Evolutionary conservation across 64 coral and sea anemone genomes (phyloP).

Genomic region (Anthopleura sola): DNA sequence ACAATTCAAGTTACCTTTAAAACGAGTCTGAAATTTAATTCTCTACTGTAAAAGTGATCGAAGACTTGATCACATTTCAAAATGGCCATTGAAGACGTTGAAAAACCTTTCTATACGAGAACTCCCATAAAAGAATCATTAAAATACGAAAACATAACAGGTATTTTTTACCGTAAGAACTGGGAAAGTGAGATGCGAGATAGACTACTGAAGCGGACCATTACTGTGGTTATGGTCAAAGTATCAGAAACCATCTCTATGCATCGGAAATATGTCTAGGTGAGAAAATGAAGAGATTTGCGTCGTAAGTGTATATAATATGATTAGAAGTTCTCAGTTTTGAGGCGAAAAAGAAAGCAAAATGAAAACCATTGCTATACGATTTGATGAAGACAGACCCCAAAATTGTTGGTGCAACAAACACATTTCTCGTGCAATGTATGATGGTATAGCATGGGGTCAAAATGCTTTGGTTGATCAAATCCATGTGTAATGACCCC

Average conservation of each 20-base stretch:
- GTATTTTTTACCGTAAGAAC: neutral
- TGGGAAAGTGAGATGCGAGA: neutral
- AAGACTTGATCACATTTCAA: neutral
- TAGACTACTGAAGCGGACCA: neutral
- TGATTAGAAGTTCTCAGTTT: too few relatives aligned
- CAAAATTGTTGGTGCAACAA: neutral
- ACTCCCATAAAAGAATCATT: neutral
- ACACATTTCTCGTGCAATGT: neutral
- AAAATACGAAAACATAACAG: neutral
- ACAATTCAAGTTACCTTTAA: neutral
- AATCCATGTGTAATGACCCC: neutral
- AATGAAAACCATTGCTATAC: too few relatives aligned
- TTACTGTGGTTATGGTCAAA: neutral
- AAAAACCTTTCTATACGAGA: neutral
- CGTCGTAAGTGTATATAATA: neutral
- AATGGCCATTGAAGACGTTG: neutral
- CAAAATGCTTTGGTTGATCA: neutral
- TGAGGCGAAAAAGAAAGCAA: too few relatives aligned
- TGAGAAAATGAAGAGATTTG: neutral
- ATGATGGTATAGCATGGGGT: neutral
- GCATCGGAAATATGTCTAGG: too few relatives aligned
- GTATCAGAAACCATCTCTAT: neutral
- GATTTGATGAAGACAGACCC: too few relatives aligned
- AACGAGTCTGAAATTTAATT: neutral
- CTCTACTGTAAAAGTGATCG: neutral